Base-by-base conservation (phyloP, 2,797 vertebrate species). In the Gallirallus australis region DNA sequence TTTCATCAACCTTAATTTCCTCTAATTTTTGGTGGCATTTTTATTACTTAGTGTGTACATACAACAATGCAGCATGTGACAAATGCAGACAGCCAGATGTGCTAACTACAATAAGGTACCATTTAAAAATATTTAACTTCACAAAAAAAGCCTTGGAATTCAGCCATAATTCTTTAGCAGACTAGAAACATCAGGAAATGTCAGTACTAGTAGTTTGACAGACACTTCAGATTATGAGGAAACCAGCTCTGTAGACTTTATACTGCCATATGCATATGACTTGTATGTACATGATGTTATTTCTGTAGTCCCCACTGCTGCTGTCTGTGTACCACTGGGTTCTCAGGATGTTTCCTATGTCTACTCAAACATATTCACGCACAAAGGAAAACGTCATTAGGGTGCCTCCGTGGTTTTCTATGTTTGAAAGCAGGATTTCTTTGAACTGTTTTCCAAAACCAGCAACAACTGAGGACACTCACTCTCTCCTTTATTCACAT, bases 391-490 rank as follows among this genome's bases (percentile, higher is more conserved):
- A 93, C 92, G 63, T 28, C 1, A 21, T 82, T 68, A 37, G 76
- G 9, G 11, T 79, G 19, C 39, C 33, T 78, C 52, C 39, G 54
- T 5, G 4, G 24, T 76, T 56, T 82, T 65, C 17, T 79, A 0
- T 39, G 79, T 91, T 79, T 69, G 53, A 90, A 61, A 79, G 9
- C 14, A 72, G 4, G 7, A 33, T 72, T 72, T 54, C 19, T 68
- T 94, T 72, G 28, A 68, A n/a, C 31, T 77, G 11, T 69, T 89
- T 79, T 63, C 39, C 39, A 53, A 66, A 91, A 94, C 15, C 47
- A 63, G 7, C 40, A 65, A 14, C 17, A 64, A 33, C 12, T 69
- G 37, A 83, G 33, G 45, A n/a, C 16, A 11, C 7, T 54, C 25
- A 72, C 3, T 15, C 35, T 82, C 78, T 79, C 24, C 47, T 77